A percentile compares a stretch with the other conserved stretches of the same genome.
Evolutionary conservation across 2,113 vertebrate species (phyloP).

Genomic region (Pelodiscus sinensis): DNA sequence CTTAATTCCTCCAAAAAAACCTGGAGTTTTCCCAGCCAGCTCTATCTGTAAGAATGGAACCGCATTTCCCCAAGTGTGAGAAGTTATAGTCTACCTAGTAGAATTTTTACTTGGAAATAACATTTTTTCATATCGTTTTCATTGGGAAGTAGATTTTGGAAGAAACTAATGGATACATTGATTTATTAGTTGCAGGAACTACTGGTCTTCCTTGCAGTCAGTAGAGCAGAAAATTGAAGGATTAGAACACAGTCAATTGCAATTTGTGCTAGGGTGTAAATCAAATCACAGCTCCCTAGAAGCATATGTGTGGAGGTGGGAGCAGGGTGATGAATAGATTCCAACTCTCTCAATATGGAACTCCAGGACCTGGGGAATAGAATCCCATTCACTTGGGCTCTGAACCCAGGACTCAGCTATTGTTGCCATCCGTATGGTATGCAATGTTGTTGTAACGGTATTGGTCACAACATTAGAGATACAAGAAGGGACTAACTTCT

Average conservation of each 20-base stretch:
- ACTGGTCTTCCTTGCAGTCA: background rate
- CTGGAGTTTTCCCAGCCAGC: background rate
- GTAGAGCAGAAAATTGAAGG: background rate
- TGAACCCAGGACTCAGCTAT: rapidly evolving
- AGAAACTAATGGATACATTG: background rate
- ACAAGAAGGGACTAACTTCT: background rate
- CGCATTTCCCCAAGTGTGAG: background rate
- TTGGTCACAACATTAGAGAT: background rate
- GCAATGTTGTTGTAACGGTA: background rate
- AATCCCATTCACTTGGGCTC: background rate
- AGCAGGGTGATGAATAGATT: background rate
- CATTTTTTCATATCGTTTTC: background rate
- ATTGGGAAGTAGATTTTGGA: background rate
- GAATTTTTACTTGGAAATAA: background rate
- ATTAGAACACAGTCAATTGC: background rate
- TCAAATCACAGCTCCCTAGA: background rate
- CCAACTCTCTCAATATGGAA: background rate
- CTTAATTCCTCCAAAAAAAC: background rate
- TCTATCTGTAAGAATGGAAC: background rate
- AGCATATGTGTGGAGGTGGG: too few relatives aligned
- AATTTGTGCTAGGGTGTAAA: background rate
- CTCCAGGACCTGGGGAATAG: background rate
- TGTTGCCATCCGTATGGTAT: background rate
- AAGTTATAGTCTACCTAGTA: background rate
- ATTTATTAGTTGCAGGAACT: background rate